Percentiles rank a stretch among this genome's conserved stretches.
phyloP scores from a whole-genome alignment of 2,888 invertebrate genomes.

The Terebella lapidaria region DNA sequence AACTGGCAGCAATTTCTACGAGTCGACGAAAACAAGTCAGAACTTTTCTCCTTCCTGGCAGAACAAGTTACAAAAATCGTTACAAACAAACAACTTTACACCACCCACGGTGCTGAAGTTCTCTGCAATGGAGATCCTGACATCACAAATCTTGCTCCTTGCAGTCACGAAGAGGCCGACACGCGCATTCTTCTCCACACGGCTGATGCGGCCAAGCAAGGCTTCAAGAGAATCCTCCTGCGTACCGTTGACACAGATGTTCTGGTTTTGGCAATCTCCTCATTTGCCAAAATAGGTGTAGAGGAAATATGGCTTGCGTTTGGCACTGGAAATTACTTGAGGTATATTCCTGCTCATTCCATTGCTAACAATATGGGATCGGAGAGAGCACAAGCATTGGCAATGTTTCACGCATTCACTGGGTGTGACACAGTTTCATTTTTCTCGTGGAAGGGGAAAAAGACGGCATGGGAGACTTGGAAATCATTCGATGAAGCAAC shows the following conservation, averaged over 20 bases:
- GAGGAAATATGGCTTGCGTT: constrained; percentile 19
- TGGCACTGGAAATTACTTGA: constrained; percentile 14
- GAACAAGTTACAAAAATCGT: background rate
- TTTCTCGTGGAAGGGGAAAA: constrained; percentile 8
- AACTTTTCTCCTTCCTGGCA: constrained; percentile 13
- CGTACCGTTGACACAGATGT: too few relatives aligned
- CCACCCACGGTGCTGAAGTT: background rate
- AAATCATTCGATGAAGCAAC: too few relatives aligned
- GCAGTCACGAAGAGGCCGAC: constrained; percentile 25
- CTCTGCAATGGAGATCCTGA: constrained; percentile 2
- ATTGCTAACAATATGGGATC: constrained; percentile 14
- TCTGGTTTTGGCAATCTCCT: background rate
- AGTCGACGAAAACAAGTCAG: constrained; percentile 17
- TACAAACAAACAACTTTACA: background rate
- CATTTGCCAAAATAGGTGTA: background rate
- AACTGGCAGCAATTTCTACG: constrained; percentile 21
- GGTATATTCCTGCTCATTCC: constrained; percentile 21
- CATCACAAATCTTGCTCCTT: too few relatives aligned
- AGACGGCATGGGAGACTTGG: too few relatives aligned
- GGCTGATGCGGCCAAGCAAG: background rate
- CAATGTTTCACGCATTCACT: too few relatives aligned
- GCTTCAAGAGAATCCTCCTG: background rate
- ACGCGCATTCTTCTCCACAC: constrained; percentile 2
- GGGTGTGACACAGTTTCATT: constrained; percentile 21
- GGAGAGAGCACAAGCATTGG: too few relatives aligned